Evolutionary conservation across 2,888 invertebrate genomes (phyloP).

Genomic region (Alsophila aescularia): DNA sequence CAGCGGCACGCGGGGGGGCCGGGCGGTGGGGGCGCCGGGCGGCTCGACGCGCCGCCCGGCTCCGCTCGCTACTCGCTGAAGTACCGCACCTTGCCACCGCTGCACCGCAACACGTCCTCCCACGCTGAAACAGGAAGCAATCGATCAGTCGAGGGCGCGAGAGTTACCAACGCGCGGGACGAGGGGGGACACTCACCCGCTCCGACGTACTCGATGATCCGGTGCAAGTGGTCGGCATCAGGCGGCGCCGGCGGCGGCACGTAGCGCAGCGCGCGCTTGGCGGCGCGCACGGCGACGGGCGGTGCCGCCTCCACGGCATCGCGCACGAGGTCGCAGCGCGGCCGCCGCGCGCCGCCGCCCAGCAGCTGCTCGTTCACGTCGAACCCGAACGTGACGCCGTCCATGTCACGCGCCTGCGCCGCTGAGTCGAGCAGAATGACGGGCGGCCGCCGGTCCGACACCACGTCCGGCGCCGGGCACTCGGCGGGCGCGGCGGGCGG

Average conservation of each 20-base stretch:
- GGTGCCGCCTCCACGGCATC: conserved; percentile 47
- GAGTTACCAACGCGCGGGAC: not conserved
- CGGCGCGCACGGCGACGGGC: conserved; percentile 39
- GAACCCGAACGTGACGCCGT: conserved; percentile 92
- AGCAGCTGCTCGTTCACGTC: conserved; percentile 90
- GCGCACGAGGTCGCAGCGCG: conserved; percentile 61
- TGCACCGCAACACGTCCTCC: conserved; percentile 87
- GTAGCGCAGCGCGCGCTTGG: conserved; percentile 54
- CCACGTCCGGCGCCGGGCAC: conserved; percentile 71
- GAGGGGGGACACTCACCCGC: conserved; percentile 50
- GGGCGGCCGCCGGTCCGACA: conserved; percentile 85
- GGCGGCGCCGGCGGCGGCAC: conserved; percentile 54
- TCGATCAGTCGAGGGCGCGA: not conserved
- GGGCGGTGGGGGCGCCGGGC: conserved; percentile 5
- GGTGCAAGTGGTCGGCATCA: conserved; percentile 53
- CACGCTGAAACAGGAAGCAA: conserved; percentile 83
- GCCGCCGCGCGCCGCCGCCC: conserved; percentile 63
- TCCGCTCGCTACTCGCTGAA: conserved; percentile 66
- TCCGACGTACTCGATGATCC: conserved; percentile 71
- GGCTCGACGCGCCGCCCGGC: conserved; percentile 14
- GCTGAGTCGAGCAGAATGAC: conserved; percentile 89
- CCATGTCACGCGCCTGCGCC: conserved; percentile 78
- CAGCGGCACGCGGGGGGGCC: not conserved
- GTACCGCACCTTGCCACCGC: conserved; percentile 75
- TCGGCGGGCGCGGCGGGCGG: conserved; percentile 55